Evolutionary conservation across 2,888 invertebrate genomes (phyloP).

Genomic region (Acronicta aceris): DNA sequence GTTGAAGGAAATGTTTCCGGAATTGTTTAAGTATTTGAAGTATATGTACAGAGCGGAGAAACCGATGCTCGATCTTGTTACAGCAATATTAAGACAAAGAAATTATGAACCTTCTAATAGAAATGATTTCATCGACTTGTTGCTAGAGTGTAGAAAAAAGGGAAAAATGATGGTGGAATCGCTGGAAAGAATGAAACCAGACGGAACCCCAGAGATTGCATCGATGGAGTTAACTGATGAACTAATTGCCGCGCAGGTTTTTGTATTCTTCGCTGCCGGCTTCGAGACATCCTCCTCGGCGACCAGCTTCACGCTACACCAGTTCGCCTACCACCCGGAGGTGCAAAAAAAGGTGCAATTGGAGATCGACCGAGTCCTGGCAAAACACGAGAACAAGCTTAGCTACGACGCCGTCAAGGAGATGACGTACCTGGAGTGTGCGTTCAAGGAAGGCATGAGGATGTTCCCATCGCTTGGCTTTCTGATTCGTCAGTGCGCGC

Average conservation of each 20-base stretch:
- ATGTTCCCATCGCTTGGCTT: constrained; percentile 77
- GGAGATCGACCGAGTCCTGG: constrained; percentile 68
- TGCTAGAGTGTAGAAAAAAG: constrained; percentile 69
- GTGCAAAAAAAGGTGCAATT: constrained; percentile 68
- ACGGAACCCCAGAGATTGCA: constrained; percentile 64
- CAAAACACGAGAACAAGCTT: constrained; percentile 63
- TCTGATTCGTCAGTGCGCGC: constrained; percentile 65
- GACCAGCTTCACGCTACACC: constrained; percentile 73
- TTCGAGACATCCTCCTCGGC: constrained; percentile 77
- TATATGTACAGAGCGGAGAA: constrained; percentile 61
- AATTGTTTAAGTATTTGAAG: constrained; percentile 62
- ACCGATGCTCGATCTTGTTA: constrained; percentile 65
- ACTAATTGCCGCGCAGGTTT: constrained; percentile 72
- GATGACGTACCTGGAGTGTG: constrained; percentile 72
- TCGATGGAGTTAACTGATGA: constrained; percentile 66
- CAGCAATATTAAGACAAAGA: constrained; percentile 68
- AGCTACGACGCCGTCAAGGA: constrained; percentile 73
- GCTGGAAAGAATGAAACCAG: constrained; percentile 62
- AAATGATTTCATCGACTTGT: constrained; percentile 73
- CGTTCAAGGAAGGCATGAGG: constrained; percentile 72
- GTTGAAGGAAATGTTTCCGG: constrained; percentile 69
- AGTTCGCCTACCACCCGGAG: constrained; percentile 69
- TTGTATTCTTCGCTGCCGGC: constrained; percentile 74
- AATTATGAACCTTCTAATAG: constrained; percentile 69
- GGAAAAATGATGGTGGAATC: constrained; percentile 69